phyloP scores from a whole-genome alignment of 1,140 invertebrate genomes.

The Condylostylus longicornis region DNA sequence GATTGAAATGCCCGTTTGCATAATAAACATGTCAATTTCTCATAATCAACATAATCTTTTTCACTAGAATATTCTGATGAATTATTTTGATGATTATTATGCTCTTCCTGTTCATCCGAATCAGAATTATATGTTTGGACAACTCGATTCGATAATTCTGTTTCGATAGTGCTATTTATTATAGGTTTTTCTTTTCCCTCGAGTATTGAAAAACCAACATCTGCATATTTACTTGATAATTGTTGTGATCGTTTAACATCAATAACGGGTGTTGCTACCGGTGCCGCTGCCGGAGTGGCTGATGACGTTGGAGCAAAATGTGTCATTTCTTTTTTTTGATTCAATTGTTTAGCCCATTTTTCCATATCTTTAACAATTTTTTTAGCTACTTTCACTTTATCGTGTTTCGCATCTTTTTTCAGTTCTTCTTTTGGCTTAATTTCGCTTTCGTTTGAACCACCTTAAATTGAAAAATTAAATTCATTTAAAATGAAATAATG shows the following conservation, averaged over 20 bases:
- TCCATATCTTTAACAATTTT: constrained; percentile 97
- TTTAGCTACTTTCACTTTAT: constrained; percentile 93
- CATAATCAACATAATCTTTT: constrained; percentile 61
- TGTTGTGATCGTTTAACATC: constrained; percentile 23
- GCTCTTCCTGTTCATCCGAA: constrained; percentile 27
- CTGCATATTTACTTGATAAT: constrained; percentile 52
- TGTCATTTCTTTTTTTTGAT: constrained; percentile 82
- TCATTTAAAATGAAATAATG: too few relatives aligned
- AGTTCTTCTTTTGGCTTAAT: constrained; percentile 22
- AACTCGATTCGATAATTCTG: constrained; percentile 29
- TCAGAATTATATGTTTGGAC: constrained; percentile 59
- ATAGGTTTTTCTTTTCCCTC: constrained; percentile 40
- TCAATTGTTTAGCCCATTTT: constrained; percentile 89
- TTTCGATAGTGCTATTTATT: constrained; percentile 8
- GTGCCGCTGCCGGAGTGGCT: constrained; percentile 14
- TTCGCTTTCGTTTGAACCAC: constrained; percentile 16
- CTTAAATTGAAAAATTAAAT: too few relatives aligned
- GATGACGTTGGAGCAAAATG: constrained; percentile 18
- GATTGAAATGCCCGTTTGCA: constrained; percentile 92
- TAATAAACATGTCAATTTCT: constrained; percentile 81
- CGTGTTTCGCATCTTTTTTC: constrained; percentile 34
- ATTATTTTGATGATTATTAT: background rate
- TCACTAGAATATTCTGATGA: constrained; percentile 42
- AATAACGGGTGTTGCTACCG: constrained; percentile 20
- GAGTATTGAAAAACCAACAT: constrained; percentile 79